A percentile compares a stretch with the other conserved stretches of the same genome.
phyloP scores from a whole-genome alignment of 2,888 invertebrate species.

The Drymonia ruficornis region DNA sequence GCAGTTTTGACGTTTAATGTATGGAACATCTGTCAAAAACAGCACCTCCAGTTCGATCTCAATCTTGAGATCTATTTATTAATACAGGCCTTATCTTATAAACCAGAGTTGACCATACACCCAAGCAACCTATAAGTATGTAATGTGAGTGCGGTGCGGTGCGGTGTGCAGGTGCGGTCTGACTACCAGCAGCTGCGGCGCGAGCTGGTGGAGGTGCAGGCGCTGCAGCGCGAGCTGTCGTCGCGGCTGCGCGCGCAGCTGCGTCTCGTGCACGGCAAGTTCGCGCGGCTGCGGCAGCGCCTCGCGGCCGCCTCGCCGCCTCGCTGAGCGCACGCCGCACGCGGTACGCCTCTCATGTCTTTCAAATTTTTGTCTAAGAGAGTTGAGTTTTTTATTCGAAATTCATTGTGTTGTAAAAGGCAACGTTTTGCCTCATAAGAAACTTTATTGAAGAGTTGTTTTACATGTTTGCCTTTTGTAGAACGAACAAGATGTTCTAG shows the following conservation, averaged over 20 bases:
- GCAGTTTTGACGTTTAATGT: no score
- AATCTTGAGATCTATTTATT: no score
- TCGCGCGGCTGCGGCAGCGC: slow-evolving; percentile 88
- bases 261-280: slow-evolving; percentile 89
- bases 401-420: neutral
- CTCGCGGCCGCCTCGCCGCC: slow-evolving; percentile 83
- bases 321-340: slow-evolving; percentile 47
- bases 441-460: no score
- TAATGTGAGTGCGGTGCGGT: neutral
- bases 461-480: no score
- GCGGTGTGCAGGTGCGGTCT: slow-evolving; percentile 84
- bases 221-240: slow-evolving; percentile 91
- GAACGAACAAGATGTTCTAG: no score
- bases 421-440: neutral
- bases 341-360: slow-evolving; percentile 23
- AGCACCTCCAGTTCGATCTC: no score
- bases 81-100: no score
- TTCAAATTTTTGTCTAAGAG: neutral
- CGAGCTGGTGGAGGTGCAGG: slow-evolving; percentile 92
- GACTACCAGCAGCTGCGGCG: slow-evolving; percentile 92
- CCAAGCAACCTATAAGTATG: neutral
- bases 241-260: slow-evolving; percentile 90
- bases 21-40: no score
- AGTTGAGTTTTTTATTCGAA: neutral
- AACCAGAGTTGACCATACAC: slow-evolving; percentile 33